A percentile compares a stretch with the other conserved stretches of the same genome.
Conservation (phyloP, 2,888 invertebrate genomes). For the Drosophila phalerata region DNA sequence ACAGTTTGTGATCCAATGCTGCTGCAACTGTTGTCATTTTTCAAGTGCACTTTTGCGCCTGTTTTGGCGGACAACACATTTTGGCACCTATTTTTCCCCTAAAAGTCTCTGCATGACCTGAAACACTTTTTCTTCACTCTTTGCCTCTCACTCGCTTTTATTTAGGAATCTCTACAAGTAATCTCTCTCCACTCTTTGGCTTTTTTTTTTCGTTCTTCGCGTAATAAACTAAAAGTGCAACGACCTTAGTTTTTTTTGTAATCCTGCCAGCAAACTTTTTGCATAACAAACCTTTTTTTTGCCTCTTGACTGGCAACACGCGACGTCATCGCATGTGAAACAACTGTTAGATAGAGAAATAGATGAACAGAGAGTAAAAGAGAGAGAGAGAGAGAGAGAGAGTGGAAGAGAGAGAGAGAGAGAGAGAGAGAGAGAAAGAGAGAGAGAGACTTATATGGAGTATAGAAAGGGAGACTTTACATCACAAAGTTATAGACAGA, state of each 20-base stretch:
- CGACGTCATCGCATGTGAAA: constrained; percentile 70
- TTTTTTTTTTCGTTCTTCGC: constrained; percentile 3
- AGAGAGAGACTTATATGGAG: neutral
- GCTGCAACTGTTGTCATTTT: constrained; percentile 26
- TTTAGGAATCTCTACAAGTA: neutral
- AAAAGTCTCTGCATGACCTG: constrained; percentile 25
- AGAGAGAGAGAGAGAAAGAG: constrained; percentile 15
- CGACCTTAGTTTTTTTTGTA: constrained; percentile 70
- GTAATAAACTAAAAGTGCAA: constrained; percentile 65
- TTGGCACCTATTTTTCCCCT: constrained; percentile 66
- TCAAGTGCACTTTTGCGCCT: constrained; percentile 43
- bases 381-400: constrained; percentile 8
- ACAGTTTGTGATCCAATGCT: constrained; percentile 54
- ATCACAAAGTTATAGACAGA: constrained; percentile 38
- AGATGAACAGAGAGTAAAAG: constrained; percentile 13
- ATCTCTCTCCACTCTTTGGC: neutral
- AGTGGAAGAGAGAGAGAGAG: constrained; percentile 11
- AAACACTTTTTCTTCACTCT: neutral
- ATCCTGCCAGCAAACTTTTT: constrained; percentile 64
- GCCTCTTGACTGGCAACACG: constrained; percentile 50
- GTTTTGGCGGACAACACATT: constrained; percentile 46
- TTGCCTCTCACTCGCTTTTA: neutral
- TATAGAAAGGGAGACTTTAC: constrained; percentile 5
- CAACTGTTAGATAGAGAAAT: constrained; percentile 38
- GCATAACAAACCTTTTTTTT: constrained; percentile 62